Percentiles rank a stretch among this genome's conserved stretches.
These are phyloP conservation scores for Scaptomyza caliginosa DNA, from an alignment of 2,888 invertebrate genomes.

Conservation along the genomic window DNA sequence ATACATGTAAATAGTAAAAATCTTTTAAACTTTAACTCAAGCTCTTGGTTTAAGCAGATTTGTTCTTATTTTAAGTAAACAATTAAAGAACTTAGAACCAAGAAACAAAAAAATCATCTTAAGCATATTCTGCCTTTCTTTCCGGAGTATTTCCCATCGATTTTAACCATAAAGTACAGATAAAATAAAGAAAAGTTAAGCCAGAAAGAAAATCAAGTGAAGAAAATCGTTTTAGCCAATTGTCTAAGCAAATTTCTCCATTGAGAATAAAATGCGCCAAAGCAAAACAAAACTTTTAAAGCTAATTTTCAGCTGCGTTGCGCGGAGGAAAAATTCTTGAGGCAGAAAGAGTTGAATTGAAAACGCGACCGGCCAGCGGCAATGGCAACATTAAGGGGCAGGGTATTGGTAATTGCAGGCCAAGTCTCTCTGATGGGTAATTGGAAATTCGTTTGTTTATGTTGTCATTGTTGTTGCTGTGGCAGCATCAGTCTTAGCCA, in stretches of 20 bases:
- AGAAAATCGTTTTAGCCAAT: constrained; percentile 36
- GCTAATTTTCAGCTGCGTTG: constrained; percentile 56
- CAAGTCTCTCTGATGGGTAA: constrained; percentile 52
- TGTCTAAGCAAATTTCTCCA: constrained; percentile 62
- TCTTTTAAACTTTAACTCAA: too few species aligned
- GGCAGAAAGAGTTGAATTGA: too few species aligned
- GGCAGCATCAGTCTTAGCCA: not conserved
- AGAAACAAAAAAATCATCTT: not conserved
- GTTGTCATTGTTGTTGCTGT: constrained; percentile 68
- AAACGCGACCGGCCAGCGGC: too few species aligned
- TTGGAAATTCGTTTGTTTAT: constrained; percentile 79
- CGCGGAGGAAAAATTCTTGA: constrained; percentile 50
- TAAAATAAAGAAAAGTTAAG: constrained; percentile 37
- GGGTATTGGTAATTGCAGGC: constrained; percentile 62
- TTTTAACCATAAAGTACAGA: not conserved
- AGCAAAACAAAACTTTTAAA: constrained; percentile 57
- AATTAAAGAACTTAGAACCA: too few species aligned
- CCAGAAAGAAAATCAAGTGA: too few species aligned
- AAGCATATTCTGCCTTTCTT: too few species aligned
- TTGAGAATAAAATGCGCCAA: constrained; percentile 50
- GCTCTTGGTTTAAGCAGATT: too few species aligned
- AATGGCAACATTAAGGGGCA: not conserved
- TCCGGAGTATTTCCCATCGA: not conserved
- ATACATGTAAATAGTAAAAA: too few species aligned
- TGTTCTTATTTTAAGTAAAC: too few species aligned